Evolutionary conservation across 2,888 invertebrate genomes (phyloP).

Genomic region (Caenorhabditis sp.): DNA sequence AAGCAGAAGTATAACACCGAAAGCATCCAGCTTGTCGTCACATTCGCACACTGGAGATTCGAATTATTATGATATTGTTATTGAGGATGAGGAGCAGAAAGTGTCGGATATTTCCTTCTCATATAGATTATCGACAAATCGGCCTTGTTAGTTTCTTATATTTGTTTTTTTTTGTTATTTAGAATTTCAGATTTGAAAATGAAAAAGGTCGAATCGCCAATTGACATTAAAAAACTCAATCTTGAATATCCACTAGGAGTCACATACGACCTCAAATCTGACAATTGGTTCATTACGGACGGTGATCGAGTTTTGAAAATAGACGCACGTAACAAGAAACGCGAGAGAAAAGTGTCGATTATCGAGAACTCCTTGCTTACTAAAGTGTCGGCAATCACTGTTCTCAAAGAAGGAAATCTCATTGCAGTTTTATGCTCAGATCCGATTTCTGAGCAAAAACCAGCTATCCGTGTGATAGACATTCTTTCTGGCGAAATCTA

Average conservation of each 20-base stretch:
- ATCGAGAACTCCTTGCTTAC: background rate
- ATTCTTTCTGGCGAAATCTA: background rate
- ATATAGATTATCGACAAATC: too few species aligned
- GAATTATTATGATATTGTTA: too few species aligned
- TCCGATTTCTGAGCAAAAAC: background rate
- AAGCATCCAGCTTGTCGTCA: background rate
- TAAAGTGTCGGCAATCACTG: slow-evolving; percentile 19
- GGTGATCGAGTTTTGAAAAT: slow-evolving; percentile 27
- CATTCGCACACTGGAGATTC: background rate
- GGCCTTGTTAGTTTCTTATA: too few species aligned
- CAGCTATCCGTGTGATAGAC: slow-evolving; percentile 2
- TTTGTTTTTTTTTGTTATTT: too few species aligned
- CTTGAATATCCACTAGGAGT: slow-evolving; percentile 50
- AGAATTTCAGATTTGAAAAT: slow-evolving; percentile 27
- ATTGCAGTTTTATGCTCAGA: slow-evolving; percentile 48
- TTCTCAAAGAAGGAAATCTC: slow-evolving; percentile 41
- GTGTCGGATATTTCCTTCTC: too few species aligned
- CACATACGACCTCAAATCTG: slow-evolving; percentile 32
- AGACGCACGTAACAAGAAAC: background rate
- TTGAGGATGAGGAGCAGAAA: too few species aligned
- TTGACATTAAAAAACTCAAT: background rate
- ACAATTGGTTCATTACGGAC: slow-evolving; percentile 36
- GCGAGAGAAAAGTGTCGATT: background rate
- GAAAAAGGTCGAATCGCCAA: background rate
- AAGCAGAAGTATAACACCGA: background rate